Evolutionary conservation across 2,888 invertebrate species (phyloP), one percentile per base, ranked within the genome.

Genomic region (Strigamia crassipes): DNA sequence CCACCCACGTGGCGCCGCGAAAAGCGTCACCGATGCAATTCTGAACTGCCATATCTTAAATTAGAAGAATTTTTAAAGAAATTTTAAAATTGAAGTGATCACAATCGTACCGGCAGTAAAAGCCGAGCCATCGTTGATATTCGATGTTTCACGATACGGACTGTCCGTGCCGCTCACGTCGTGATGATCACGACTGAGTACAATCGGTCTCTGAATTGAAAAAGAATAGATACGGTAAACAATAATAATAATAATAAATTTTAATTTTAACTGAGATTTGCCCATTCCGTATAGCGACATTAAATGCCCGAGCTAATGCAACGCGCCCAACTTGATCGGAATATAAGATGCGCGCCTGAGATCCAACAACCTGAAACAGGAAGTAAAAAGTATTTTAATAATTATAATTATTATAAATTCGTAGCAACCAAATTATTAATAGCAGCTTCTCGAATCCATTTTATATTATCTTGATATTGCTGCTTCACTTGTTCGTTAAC

Each of bases 81-180:
- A 27, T 73, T 73, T n/a, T 34, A 3, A 6, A 34, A 34, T 3
- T 34, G 3, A 34, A 34, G 6, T 34, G 34, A 34, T 34, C n/a
- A n/a, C 34, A 34, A 34, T 34, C 6, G 6, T 86, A 88, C 90
- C 90, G 82, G 91, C 91, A 83, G 90, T 90, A 84, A 91, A 90
- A 1, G 90, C 90, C 1, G 91, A 91, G 0, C 92, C 92, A 85
- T 91, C 91, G 83, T 89, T 88, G 51, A 91, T 89, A 85, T 91
- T 91, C n/a, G 91, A 90, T 0, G 91, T 91, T 86, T 91, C 91
- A 34, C 91, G 86, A 87, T 88, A 91, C 1, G 91, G 91, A 84
- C 90, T 90, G 86, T 92, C 91, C 0, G 91, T 90, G 18, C 91
- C 91, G 83, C 90, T 90, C 31, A 92, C 91, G 85, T 91, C 91